Base-by-base conservation (phyloP, 2,113 vertebrate species). In the Atherinomorus stipes region DNA sequence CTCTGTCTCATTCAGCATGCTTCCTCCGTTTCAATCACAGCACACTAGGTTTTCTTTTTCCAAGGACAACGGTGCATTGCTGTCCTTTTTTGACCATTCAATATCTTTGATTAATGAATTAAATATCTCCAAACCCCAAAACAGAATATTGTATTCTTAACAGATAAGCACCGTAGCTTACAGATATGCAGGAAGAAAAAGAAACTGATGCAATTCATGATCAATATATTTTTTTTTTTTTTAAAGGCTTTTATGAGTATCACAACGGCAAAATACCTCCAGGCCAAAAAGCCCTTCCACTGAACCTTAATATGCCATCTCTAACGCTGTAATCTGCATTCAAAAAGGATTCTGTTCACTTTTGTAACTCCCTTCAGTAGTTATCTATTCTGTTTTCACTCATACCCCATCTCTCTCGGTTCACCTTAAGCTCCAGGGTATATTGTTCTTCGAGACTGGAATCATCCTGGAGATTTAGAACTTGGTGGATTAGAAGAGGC, bases 391-490 rank as follows among this genome's bases (percentile, higher is more conserved):
- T 82, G 72, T 72, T 74, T 60, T 58, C 80, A 56, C 64, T 26
- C 16, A 13, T 66, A 42, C 64, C 71, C 59, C 37, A 57, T 71
- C 52, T 74, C 67, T 73, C 50, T 52, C 28, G 9, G 76, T 82
- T 84, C 75, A 88, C 82, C 78, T 82, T 64, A 54, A 87, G 82
- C 87, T 90, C 86, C 64, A 57, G 80, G 84, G 78, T 70, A 64
- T 78, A 83, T 86, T 84, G 83, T 90, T 90, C 89, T 83, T 81
- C 15, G 22, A 87, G 85, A 76, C 78, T 78, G 52, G 85, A 91
- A 85, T 91, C 85, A 81, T 78, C 71, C 65, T 71, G 78, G 89
- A 93, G 91, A 93, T 93, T 91, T 91, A 91, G 88, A 89, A 89
- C 84, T 87, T 53, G 54, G 76, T 74, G 90, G 88, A 93, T 90